Base-by-base conservation (phyloP, 1,140 invertebrate species). In the Zaprionus vittiger region DNA sequence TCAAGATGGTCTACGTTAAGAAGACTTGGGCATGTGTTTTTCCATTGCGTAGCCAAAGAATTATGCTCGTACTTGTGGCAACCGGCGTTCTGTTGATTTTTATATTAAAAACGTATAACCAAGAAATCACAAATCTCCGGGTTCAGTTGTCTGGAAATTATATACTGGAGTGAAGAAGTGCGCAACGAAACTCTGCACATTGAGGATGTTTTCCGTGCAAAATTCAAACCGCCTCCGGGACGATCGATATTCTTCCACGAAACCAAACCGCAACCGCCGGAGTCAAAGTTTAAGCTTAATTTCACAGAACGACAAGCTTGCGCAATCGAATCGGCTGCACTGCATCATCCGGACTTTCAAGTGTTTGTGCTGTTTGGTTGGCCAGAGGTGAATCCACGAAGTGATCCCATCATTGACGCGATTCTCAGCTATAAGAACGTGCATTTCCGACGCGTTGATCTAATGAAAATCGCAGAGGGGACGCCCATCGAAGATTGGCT, bases 401-500 rank as follows among this genome's bases (percentile, higher is more conserved):
- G 94, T 28, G 93, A 26, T 49, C 90, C 63, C 17, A 77, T 91
- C 79, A 81, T 76, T 71, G 93, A 89, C 34, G 92, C 77, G 15
- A 80, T 96, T 17, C 55, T 86, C 28, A 90, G 82, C 4, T 95
- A 96, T 72, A 70, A 92, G 1, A 96, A 96, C 83, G 76, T 96
- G 0, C 93, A 94, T 67, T 90, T 96, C 2, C 75, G 93, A 6
- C 93, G 94, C 74, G 76, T 95, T 2, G 93, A 95, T 86, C 93
- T 95, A 17, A 93, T 93, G 56, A 93, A 93, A 2, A 96, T 96
- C 71, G 93, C 95, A 0, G 93, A 93, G 65, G 91, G 93, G 20
- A 96, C 96, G 0, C 95, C 95, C 0, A 85, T 96, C 0, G 94
- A 96, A 49, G 57, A 94, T 14, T 95, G 95, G 93, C 95, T 95